Percentiles rank a stretch among this genome's conserved stretches.
Evolutionary conservation across 2,113 vertebrate species (phyloP).

Genomic region (Myotis lucifugus): DNA sequence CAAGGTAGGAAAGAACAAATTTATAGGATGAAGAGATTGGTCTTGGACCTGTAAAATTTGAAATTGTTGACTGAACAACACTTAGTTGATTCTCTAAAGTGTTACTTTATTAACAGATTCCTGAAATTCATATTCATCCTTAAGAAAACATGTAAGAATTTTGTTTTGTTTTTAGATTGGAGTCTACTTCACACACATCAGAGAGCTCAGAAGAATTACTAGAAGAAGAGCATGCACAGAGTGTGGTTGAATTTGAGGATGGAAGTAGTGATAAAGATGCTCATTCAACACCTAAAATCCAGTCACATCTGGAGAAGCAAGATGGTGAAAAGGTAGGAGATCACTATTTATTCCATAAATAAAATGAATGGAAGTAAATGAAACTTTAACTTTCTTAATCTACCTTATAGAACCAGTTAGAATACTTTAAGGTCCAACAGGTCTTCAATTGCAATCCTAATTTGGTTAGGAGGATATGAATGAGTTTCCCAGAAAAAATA

Average conservation of each 20-base stretch:
- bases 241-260: constrained; percentile 54
- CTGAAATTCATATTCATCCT: constrained; percentile 38
- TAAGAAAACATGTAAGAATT: neutral
- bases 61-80: neutral
- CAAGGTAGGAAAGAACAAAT: neutral
- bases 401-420: neutral
- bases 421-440: neutral
- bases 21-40: neutral
- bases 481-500: neutral
- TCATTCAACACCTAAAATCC: constrained; percentile 24
- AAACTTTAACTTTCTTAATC: constrained; percentile 27
- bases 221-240: constrained; percentile 67
- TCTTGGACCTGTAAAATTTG: neutral
- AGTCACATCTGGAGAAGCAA: constrained; percentile 72
- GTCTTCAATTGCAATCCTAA: neutral
- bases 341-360: neutral
- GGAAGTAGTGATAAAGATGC: constrained; percentile 56
- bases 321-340: constrained; percentile 80
- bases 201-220: constrained; percentile 76
- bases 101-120: neutral
- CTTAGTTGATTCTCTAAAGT: neutral
- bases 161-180: constrained; percentile 70
- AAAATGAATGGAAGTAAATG: neutral
- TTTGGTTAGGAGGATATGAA: neutral
- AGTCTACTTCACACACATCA: constrained; percentile 25